These are phyloP conservation scores for Camelus dromedarius DNA, from an alignment of 2,113 vertebrate genomes.

Conservation along the genomic window DNA sequence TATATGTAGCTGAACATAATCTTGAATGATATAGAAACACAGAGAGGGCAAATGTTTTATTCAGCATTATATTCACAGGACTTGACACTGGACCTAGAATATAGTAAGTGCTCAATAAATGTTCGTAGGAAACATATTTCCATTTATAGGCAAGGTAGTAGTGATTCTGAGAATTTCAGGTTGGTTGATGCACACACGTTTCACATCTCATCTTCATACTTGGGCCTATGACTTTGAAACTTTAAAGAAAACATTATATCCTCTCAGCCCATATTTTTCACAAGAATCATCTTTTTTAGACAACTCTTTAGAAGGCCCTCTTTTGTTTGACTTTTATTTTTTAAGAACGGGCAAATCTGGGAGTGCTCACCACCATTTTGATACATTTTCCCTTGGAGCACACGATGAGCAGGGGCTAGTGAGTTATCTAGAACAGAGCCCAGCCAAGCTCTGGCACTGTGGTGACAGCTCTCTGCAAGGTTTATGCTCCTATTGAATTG, in stretches of 20 bases:
- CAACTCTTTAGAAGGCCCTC: not conserved
- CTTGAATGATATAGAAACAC: not conserved
- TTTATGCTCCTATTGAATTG: slow-evolving; percentile 83
- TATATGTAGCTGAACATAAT: not conserved
- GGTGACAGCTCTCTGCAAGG: slow-evolving; percentile 71
- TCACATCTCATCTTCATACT: not conserved
- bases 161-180: not conserved
- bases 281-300: not conserved
- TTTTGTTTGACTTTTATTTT: not conserved
- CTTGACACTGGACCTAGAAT: not conserved
- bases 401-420: too few relatives aligned
- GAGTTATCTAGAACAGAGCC: not conserved
- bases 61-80: not conserved
- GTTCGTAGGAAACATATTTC: not conserved
- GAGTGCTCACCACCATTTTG: not conserved
- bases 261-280: not conserved
- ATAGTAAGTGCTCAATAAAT: not conserved
- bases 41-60: not conserved
- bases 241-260: not conserved
- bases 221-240: not conserved
- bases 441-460: slow-evolving; percentile 25
- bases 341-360: not conserved
- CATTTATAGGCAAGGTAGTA: not conserved
- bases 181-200: not conserved
- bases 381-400: not conserved